Evolutionary conservation across 2,888 invertebrate species (phyloP), one percentile per base, ranked within the genome.

Genomic region (Polyommatus icarus): DNA sequence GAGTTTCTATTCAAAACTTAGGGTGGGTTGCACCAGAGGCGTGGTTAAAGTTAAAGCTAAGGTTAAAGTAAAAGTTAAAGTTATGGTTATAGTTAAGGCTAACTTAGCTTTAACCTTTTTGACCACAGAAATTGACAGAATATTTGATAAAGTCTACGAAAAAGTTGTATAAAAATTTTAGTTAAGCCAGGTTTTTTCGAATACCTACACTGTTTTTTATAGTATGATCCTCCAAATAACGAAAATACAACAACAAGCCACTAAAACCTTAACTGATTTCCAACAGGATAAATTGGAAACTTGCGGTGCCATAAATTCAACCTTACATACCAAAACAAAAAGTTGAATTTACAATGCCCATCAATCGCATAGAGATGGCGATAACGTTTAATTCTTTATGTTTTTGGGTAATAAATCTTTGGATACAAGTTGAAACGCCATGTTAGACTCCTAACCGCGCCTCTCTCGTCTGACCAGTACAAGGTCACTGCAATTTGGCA

Each of bases 401-500:
- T 67, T 67, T 67, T 67, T 29, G 67, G 67, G 29, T 67, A 67
- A 67, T 67, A 67, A 67, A 67, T 67, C 67, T 67, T 67, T 6
- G 29, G 67, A 67, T 67, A 61, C 61, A 61, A 18, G 67, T 67
- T 29, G 29, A 32, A 32, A 75, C 15, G 50, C 15, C 24, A 54
- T 7, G 50, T 75, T 54, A 10, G 50, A 46, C n/a, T 77, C 77
- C 77, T 71, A 71, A 77, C 54, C 71, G 77, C 54, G 77, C 77
- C 77, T 77, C 77, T 18, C n/a, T 57, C n/a, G 77, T 29, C 29
- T 36, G 54, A 46, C 20, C 40, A 77, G 50, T 67, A 71, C 71
- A 77, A 77, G 77, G 77, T 71, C 77, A 77, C 46, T 77, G 77
- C 77, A 77, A 77, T 77, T 71, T 18, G 46, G 75, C 50, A 50